Conservation (phyloP, 2,888 invertebrate species). For the Hypselothyrea guttata region DNA sequence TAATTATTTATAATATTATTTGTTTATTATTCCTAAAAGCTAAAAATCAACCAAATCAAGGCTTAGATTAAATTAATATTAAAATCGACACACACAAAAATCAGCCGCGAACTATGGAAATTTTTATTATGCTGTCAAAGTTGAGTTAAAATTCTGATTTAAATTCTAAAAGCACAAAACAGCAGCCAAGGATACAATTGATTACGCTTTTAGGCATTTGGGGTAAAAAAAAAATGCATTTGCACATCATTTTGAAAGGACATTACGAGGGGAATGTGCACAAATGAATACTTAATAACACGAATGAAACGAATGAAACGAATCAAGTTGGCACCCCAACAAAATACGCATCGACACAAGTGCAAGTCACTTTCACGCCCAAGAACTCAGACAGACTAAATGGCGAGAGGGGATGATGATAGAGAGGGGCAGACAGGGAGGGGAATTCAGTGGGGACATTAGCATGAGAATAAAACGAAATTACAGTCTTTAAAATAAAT, state of each 20-base stretch:
- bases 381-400: background rate
- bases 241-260: conserved; percentile 39
- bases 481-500: conserved; percentile 76
- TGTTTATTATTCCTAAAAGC: too few species aligned
- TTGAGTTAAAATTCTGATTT: background rate
- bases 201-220: conserved; percentile 15
- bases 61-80: too few species aligned
- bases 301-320: conserved; percentile 28
- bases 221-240: conserved; percentile 44
- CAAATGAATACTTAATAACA: conserved; percentile 70
- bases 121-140: too few species aligned
- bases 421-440: conserved; percentile 12
- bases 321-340: conserved; percentile 12
- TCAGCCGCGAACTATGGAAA: too few species aligned
- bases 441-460: conserved; percentile 47
- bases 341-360: conserved; percentile 33
- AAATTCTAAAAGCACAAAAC: background rate
- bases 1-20: too few species aligned
- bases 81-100: too few species aligned
- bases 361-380: conserved; percentile 50
- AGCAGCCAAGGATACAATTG: conserved; percentile 28
- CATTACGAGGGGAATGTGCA: conserved; percentile 57
- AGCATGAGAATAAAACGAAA: conserved; percentile 72
- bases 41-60: too few species aligned
- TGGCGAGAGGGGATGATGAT: background rate